A percentile compares a stretch with the other conserved stretches of the same genome.
These are phyloP conservation scores for Sebastes itinus DNA, from an alignment of 2,797 vertebrate genomes.

Conservation along the genomic window DNA sequence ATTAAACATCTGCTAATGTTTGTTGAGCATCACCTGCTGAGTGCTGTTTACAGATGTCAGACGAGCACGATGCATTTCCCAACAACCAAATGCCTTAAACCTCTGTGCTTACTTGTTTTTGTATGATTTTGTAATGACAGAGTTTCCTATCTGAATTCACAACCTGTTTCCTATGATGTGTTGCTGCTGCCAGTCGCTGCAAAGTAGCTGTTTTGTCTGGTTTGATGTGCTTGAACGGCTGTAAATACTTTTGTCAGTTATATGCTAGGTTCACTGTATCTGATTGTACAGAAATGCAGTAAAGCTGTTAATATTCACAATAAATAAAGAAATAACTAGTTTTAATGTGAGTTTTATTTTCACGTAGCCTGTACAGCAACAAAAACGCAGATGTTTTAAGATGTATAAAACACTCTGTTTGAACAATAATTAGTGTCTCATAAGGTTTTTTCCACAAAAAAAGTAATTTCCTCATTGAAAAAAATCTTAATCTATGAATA, in stretches of 20 bases:
- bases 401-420: neutral
- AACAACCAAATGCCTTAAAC: constrained; percentile 70
- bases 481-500: neutral
- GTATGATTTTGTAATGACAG: constrained; percentile 53
- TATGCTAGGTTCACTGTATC: constrained; percentile 14
- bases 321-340: constrained; percentile 19
- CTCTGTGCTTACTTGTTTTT: constrained; percentile 61
- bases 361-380: neutral
- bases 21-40: constrained; percentile 2
- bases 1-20: constrained; percentile 15
- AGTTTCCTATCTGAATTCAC: constrained; percentile 26
- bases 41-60: neutral
- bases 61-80: neutral
- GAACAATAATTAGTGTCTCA: neutral
- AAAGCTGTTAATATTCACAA: constrained; percentile 44
- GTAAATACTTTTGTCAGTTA: constrained; percentile 14
- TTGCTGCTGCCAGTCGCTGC: constrained; percentile 25
- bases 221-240: constrained; percentile 29
- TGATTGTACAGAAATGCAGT: constrained; percentile 7
- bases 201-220: constrained; percentile 3
- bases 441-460: neutral
- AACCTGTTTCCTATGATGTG: constrained; percentile 16
- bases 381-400: neutral
- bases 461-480: neutral
- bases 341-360: neutral